Base-by-base conservation (phyloP, 2,888 invertebrate genomes). In the Hyposoter didymator region DNA sequence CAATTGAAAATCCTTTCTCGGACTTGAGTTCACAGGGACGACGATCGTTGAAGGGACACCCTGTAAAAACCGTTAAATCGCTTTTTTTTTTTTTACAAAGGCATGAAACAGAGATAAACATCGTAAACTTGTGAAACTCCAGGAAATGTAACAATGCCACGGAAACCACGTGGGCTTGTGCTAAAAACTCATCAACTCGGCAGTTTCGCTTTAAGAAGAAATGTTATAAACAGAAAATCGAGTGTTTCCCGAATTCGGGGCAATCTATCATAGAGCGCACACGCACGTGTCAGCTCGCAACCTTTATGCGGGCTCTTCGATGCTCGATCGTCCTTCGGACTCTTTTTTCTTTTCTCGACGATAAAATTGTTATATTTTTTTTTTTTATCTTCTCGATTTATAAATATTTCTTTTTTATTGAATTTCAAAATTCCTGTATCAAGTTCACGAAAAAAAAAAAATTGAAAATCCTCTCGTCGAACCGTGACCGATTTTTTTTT, bases 261-360 rank as follows among this genome's bases (percentile, higher is more conserved):
- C 70, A 78, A 78, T 81, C 78, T 73, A 81, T 81, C 67, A 78
- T 45, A 55, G 14, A 28, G 14, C 28, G 17, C 39, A 59, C 74
- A 35, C 35, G n/a, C 59, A 28, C 39, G 12, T 14, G 19, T 73
- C 45, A 55, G 22, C n/a, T 49, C 4, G n/a, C n/a, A 49, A 28
- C 8, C 0, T 10, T 7, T 32, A n/a, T 32, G 17, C 8, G 49
- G 47, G 28, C 49, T 7, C 6, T 69, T 66, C n/a, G 5, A 19
- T 43, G 66, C 19, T 12, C 19, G 12, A 43, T 19, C 19, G 14
- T 19, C 66, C 19, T n/a, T n/a, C n/a, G n/a, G n/a, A n/a, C n/a
- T 39, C 10, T 8, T 39, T 28, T 39, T 39, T 39, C 39, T 39
- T 39, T 10, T 39, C 1, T 1, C 39, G 39, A 39, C 39, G 39